Percentiles rank a stretch among this genome's conserved stretches.
Evolutionary conservation across 2,888 invertebrate genomes (phyloP).

Genomic region (Sphaeridia pumilis): DNA sequence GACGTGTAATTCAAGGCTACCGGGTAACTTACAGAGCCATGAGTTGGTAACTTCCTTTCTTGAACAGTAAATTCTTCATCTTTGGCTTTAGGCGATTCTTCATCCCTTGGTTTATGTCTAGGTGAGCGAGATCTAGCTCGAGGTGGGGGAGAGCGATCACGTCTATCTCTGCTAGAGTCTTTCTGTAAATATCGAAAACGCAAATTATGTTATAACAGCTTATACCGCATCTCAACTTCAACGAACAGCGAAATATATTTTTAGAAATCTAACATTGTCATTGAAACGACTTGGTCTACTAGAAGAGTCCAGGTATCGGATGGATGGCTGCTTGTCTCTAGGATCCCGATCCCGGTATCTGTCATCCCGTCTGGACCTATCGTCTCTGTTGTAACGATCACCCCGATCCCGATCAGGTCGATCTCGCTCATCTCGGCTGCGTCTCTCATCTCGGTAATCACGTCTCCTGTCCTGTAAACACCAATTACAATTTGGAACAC

Average conservation of each 20-base stretch:
- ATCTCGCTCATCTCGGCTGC: neutral
- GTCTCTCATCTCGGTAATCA: conserved; percentile 1
- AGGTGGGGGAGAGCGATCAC: neutral
- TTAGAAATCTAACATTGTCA: too few relatives aligned
- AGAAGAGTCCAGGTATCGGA: neutral
- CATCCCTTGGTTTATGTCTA: neutral
- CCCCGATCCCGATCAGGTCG: conserved; percentile 2
- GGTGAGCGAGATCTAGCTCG: neutral
- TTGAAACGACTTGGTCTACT: conserved; percentile 4
- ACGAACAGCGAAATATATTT: too few relatives aligned
- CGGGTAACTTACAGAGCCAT: neutral
- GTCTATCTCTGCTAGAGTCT: neutral
- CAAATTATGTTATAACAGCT: too few relatives aligned
- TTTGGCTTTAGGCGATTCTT: neutral
- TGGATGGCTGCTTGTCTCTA: neutral
- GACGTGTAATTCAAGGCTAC: neutral
- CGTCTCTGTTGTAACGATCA: conserved; percentile 6
- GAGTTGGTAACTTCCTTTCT: neutral
- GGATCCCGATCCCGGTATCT: neutral
- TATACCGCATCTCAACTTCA: too few relatives aligned
- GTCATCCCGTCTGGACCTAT: conserved; percentile 3
- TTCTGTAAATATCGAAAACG: too few relatives aligned
- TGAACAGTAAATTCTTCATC: neutral
- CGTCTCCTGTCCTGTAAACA: neutral
- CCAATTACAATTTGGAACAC: neutral